Conservation (phyloP, 2,113 vertebrate genomes). For the Neotoma lepida region DNA sequence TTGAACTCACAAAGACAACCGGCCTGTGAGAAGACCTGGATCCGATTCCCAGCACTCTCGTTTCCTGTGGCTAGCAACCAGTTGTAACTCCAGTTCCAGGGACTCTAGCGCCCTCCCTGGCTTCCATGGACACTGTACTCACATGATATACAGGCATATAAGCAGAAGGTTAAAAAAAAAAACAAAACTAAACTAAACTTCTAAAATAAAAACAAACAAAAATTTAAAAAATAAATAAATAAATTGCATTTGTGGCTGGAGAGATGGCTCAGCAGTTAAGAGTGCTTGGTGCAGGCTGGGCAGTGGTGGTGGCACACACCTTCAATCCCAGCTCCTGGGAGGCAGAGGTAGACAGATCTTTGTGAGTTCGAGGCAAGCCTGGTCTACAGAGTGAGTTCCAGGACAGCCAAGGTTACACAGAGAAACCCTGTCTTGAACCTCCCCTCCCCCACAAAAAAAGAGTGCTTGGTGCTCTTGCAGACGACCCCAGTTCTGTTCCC, state of each 20-base stretch:
- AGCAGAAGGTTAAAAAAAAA: neutral
- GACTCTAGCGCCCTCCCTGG: neutral
- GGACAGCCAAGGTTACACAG: too few relatives aligned
- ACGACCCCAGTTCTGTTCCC: neutral
- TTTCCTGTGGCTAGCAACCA: too few relatives aligned
- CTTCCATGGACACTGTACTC: neutral
- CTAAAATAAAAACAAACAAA: neutral
- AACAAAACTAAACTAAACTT: neutral
- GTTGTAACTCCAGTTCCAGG: neutral
- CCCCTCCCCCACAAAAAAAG: too few relatives aligned
- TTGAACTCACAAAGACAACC: neutral
- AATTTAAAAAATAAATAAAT: neutral
- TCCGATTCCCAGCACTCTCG: neutral
- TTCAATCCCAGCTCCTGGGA: too few relatives aligned
- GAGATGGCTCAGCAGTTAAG: neutral
- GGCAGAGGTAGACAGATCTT: too few relatives aligned
- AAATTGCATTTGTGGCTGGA: neutral
- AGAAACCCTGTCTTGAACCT: too few relatives aligned
- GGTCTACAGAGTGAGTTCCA: too few relatives aligned
- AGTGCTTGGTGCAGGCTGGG: neutral
- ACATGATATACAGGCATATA: neutral
- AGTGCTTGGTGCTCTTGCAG: neutral
- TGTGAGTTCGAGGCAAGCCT: too few relatives aligned
- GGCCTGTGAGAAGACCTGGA: neutral
- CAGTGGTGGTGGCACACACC: too few relatives aligned